Percentiles rank a stretch among this genome's conserved stretches.
Evolutionary conservation across 2,888 invertebrate genomes (phyloP).

Genomic region (Vesta saturnalis): DNA sequence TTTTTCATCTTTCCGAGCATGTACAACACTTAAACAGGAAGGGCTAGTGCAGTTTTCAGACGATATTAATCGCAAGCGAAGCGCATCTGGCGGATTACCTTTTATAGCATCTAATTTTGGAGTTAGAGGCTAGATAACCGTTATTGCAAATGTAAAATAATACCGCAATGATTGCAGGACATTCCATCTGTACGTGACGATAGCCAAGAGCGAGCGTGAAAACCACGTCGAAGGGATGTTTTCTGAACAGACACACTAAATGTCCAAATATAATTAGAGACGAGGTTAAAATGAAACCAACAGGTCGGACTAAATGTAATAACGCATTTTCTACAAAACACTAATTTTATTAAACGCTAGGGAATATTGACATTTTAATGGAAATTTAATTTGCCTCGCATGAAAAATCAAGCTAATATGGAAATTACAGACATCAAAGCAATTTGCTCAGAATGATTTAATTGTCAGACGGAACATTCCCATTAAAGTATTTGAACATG

Average conservation of each 20-base stretch:
- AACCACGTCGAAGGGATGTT: neutral
- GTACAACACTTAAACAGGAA: constrained; percentile 6
- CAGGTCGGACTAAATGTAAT: constrained; percentile 51
- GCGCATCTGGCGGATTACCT: constrained; percentile 45
- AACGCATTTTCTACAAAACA: constrained; percentile 53
- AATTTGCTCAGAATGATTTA: constrained; percentile 44
- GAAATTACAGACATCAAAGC: constrained; percentile 43
- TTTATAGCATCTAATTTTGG: constrained; percentile 46
- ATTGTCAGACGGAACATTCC: constrained; percentile 41
- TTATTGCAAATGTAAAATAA: constrained; percentile 51
- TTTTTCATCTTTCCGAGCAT: constrained; percentile 16
- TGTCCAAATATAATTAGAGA: constrained; percentile 53
- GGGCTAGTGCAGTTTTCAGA: constrained; percentile 6
- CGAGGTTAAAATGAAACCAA: constrained; percentile 52
- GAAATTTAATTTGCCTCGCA: constrained; percentile 58
- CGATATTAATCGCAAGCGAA: constrained; percentile 34
- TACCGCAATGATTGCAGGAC: constrained; percentile 49
- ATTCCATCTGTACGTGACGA: constrained; percentile 49
- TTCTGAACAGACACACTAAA: constrained; percentile 26
- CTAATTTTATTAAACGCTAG: constrained; percentile 59
- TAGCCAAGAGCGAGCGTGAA: constrained; percentile 23
- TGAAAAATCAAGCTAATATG: constrained; percentile 55
- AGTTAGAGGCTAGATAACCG: constrained; percentile 39
- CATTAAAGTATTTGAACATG: constrained; percentile 32
- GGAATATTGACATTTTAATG: constrained; percentile 60